A percentile compares a stretch with the other conserved stretches of the same genome.
Evolutionary conservation across 2,888 invertebrate species (phyloP).

Genomic region (Drosophila flavopinicola): DNA sequence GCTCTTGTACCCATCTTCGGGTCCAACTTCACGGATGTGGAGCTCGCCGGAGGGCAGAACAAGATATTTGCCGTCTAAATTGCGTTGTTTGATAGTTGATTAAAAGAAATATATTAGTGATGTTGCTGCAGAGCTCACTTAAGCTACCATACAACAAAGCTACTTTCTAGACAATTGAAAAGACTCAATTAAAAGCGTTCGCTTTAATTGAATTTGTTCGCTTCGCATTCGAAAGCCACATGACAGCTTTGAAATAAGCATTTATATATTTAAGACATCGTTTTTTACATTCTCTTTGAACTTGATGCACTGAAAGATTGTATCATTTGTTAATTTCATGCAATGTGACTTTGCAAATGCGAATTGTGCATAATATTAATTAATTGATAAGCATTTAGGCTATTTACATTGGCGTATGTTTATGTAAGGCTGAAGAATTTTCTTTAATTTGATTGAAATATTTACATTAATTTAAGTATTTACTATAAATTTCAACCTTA

Average conservation of each 20-base stretch:
- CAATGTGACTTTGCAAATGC: conserved; percentile 60
- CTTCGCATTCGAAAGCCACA: conserved; percentile 56
- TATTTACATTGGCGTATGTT: conserved; percentile 12
- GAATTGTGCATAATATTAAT: conserved; percentile 23
- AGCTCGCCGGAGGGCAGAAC: conserved; percentile 97
- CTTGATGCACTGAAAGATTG: conserved; percentile 22
- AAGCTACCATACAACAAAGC: conserved; percentile 33
- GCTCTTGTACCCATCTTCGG: conserved; percentile 96
- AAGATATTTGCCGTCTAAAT: conserved; percentile 95
- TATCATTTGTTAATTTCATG: conserved; percentile 44
- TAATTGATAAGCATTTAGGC: conserved; percentile 5
- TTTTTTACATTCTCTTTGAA: conserved; percentile 16
- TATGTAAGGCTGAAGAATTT: conserved; percentile 19
- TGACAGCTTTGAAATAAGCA: conserved; percentile 19
- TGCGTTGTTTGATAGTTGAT: conserved; percentile 6
- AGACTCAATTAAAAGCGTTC: conserved; percentile 44
- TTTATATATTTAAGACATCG: conserved; percentile 5
- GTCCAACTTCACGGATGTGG: conserved; percentile 97
- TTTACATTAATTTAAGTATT: not conserved
- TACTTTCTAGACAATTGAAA: conserved; percentile 31
- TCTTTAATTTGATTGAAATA: conserved; percentile 10
- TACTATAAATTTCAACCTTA: conserved; percentile 20
- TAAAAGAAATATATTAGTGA: conserved; percentile 40
- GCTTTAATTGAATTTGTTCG: conserved; percentile 48
- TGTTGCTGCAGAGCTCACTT: not conserved